These are phyloP conservation scores for Pantherophis guttatus DNA, from an alignment of 2,113 vertebrate genomes.

Conservation along the genomic window DNA sequence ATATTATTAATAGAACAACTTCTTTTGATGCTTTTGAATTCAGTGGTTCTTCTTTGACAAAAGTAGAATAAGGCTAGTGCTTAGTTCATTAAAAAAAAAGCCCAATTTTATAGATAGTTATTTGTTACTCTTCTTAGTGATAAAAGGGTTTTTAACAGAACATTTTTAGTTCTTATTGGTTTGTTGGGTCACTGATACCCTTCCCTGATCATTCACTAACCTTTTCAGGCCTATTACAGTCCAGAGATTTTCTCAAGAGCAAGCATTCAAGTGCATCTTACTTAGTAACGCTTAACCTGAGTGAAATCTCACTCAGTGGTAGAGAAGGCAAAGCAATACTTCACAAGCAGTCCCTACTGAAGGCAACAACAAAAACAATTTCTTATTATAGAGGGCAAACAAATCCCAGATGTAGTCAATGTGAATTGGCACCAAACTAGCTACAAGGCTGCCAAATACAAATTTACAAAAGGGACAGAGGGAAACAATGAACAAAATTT, in stretches of 20 bases:
- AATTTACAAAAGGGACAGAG: conserved; percentile 7
- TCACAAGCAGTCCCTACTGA: not conserved
- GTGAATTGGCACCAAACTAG: not conserved
- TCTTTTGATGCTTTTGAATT: not conserved
- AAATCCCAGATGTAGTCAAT: conserved; percentile 12
- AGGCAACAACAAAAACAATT: not conserved
- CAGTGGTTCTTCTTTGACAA: not conserved
- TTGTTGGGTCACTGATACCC: not conserved
- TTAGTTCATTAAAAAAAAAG: not conserved
- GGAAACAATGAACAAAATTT: conserved; percentile 10
- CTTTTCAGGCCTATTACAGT: not conserved
- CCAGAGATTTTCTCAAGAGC: not conserved
- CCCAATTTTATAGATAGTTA: not conserved
- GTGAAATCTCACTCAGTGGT: not conserved
- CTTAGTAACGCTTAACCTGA: not conserved
- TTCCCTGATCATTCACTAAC: not conserved
- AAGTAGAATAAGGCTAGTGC: not conserved
- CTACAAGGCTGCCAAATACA: not conserved
- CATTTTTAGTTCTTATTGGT: not conserved
- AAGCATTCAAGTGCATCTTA: not conserved
- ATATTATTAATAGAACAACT: not conserved
- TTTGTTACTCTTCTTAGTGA: not conserved
- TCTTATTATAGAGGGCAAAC: conserved; percentile 6
- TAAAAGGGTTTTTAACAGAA: not conserved
- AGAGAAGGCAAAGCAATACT: not conserved